Evolutionary conservation across 2,113 vertebrate genomes (phyloP).

Genomic region (Hemicordylus capensis): DNA sequence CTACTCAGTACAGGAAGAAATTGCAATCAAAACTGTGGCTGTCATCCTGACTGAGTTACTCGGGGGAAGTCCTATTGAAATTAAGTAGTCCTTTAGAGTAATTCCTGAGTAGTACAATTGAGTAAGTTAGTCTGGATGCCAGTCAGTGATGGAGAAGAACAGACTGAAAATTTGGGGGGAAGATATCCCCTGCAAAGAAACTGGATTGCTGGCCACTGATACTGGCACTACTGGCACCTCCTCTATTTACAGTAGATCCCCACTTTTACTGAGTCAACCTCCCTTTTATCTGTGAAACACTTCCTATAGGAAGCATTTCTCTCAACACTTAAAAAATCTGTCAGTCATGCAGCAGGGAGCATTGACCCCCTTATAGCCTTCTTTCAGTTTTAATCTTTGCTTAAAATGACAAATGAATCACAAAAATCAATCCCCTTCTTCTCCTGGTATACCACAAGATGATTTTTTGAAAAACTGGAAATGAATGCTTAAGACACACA

Average conservation of each 20-base stretch:
- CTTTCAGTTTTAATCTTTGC: conserved; percentile 67
- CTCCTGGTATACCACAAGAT: conserved; percentile 29
- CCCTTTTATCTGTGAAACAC: neutral
- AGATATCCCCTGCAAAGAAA: neutral
- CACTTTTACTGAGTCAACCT: conserved; percentile 38
- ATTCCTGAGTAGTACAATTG: no score
- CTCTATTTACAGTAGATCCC: conserved; percentile 38
- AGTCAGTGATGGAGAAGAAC: neutral
- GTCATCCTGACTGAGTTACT: no score
- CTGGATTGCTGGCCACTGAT: neutral
- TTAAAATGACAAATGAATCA: conserved; percentile 66
- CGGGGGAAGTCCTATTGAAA: no score
- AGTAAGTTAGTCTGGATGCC: no score
- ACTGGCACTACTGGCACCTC: neutral
- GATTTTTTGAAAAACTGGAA: conserved; percentile 40
- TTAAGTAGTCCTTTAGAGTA: no score
- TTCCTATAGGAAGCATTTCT: conserved; percentile 45
- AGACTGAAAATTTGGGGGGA: neutral
- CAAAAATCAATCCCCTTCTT: conserved; percentile 66
- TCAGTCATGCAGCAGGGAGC: conserved; percentile 64
- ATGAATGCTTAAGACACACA: conserved; percentile 21
- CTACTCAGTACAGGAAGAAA: neutral
- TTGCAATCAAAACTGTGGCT: neutral
- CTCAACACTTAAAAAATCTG: conserved; percentile 51
- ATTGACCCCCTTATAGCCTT: conserved; percentile 50